These are phyloP conservation scores for Candoia aspera DNA, from an alignment of 2,113 vertebrate species.

Conservation along the genomic window DNA sequence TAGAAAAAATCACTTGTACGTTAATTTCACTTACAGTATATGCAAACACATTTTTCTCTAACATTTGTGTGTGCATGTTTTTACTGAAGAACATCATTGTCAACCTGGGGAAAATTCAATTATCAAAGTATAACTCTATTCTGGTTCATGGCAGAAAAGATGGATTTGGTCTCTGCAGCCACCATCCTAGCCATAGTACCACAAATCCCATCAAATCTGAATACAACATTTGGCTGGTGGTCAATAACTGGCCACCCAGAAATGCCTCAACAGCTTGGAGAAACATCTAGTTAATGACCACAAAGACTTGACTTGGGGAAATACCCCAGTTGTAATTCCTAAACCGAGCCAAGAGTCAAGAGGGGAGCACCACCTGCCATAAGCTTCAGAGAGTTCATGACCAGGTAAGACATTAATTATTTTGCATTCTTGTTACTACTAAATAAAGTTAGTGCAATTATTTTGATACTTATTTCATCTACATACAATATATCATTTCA, in stretches of 20 bases:
- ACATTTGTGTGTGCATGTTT: neutral
- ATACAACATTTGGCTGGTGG: neutral
- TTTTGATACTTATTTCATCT: too few species aligned
- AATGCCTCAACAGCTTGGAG: neutral
- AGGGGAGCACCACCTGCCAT: too few species aligned
- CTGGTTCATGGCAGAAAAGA: neutral
- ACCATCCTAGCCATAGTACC: neutral
- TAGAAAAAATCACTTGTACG: neutral
- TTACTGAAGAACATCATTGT: neutral
- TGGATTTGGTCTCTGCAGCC: neutral
- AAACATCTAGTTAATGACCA: neutral
- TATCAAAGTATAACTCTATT: neutral
- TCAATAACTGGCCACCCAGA: neutral
- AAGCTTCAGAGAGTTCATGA: too few species aligned
- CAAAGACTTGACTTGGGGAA: too few species aligned
- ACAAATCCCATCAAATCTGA: neutral
- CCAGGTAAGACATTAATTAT: too few species aligned
- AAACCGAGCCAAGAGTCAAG: too few species aligned
- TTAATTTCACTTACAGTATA: too few species aligned
- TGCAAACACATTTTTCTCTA: too few species aligned
- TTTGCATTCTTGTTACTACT: too few species aligned
- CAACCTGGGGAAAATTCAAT: neutral
- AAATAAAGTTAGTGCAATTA: too few species aligned
- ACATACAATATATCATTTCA: too few species aligned
- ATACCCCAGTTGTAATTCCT: too few species aligned